Conservation (phyloP, 2,888 invertebrate species). For the Oscheius myriophilus region DNA sequence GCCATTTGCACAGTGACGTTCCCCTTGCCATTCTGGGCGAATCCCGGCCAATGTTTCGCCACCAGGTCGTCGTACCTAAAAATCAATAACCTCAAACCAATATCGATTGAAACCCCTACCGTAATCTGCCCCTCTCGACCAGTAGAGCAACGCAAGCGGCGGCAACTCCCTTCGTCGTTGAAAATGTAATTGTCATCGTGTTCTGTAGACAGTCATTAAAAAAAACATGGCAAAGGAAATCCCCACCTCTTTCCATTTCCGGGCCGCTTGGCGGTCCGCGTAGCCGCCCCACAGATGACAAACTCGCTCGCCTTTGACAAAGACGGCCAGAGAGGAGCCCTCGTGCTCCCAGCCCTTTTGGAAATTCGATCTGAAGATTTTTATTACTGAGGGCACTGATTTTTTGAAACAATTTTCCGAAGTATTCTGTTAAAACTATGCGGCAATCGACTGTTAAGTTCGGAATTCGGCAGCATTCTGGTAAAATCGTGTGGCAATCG, state of each 20-base stretch:
- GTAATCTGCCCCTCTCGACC: constrained; percentile 71
- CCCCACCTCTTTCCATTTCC: constrained; percentile 58
- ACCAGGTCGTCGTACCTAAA: constrained; percentile 55
- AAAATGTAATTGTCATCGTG: constrained; percentile 57
- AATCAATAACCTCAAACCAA: neutral
- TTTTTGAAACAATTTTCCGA: too few species aligned
- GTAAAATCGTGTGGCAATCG: too few species aligned
- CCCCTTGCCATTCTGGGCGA: constrained; percentile 54
- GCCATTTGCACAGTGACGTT: constrained; percentile 59
- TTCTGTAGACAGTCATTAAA: too few species aligned
- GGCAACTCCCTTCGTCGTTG: constrained; percentile 62
- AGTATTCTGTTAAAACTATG: too few species aligned
- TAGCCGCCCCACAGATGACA: constrained; percentile 74
- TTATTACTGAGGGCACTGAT: too few species aligned
- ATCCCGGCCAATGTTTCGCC: constrained; percentile 58
- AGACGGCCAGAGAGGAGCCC: constrained; percentile 71
- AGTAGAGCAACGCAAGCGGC: constrained; percentile 67
- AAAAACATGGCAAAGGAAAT: too few species aligned
- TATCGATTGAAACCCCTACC: constrained; percentile 7
- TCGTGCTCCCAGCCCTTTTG: constrained; percentile 67
- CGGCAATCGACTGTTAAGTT: too few species aligned
- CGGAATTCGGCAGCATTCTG: too few species aligned
- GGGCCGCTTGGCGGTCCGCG: constrained; percentile 58
- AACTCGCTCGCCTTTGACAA: constrained; percentile 68
- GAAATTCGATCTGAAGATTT: constrained; percentile 57